Evolutionary conservation across 1,140 invertebrate species (phyloP).

Genomic region (Bombus sibiricus): DNA sequence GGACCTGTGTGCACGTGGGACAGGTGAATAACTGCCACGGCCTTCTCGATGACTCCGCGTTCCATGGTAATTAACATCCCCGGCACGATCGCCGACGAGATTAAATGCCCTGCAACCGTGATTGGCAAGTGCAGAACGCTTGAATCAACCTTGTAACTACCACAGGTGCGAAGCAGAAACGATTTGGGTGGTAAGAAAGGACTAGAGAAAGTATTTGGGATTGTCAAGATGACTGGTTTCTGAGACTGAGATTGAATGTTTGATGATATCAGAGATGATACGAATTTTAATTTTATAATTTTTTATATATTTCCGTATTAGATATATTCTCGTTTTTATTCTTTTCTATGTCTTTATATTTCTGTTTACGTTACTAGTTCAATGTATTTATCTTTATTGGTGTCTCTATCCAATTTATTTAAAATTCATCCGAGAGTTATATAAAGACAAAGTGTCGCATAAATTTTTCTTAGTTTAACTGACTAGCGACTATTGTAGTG

Average conservation of each 20-base stretch:
- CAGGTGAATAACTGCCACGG: not conserved
- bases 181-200: not conserved
- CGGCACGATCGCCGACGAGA: not conserved
- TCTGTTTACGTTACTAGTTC: too few relatives aligned
- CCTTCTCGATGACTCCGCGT: conserved; percentile 4
- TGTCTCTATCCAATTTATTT: too few relatives aligned
- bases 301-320: too few relatives aligned
- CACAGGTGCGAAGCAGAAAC: not conserved
- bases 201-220: too few relatives aligned
- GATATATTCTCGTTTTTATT: too few relatives aligned
- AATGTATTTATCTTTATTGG: too few relatives aligned
- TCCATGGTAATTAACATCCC: conserved; percentile 26
- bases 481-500: too few relatives aligned
- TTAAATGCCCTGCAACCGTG: not conserved
- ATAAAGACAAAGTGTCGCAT: too few relatives aligned
- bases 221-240: not conserved
- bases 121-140: not conserved
- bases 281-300: too few relatives aligned
- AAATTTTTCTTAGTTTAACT: too few relatives aligned
- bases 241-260: not conserved
- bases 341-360: too few relatives aligned
- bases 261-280: not conserved
- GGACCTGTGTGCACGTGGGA: not conserved
- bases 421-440: too few relatives aligned
- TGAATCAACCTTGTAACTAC: not conserved